Evolutionary conservation across 1,140 invertebrate genomes (phyloP).

Genomic region (Sesamia nonagrioides): DNA sequence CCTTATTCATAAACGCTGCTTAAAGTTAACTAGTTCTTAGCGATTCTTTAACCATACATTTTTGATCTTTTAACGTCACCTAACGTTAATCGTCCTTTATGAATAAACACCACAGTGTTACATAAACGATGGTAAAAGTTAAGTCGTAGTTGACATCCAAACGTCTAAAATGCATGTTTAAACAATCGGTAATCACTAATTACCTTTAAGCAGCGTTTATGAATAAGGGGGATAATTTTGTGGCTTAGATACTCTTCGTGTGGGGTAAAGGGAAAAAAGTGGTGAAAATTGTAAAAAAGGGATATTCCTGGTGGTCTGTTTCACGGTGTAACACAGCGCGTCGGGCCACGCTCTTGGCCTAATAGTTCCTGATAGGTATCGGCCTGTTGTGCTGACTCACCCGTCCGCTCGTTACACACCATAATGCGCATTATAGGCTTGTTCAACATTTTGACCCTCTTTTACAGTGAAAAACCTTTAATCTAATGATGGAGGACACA

Average conservation of each 20-base stretch:
- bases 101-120: too few species aligned
- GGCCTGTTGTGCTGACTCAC: conserved; percentile 72
- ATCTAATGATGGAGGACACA: conserved; percentile 43
- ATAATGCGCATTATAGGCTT: conserved; percentile 47
- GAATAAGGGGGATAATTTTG: too few species aligned
- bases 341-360: conserved; percentile 74
- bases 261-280: conserved; percentile 70
- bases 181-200: too few species aligned
- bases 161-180: too few species aligned
- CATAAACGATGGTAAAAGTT: too few species aligned
- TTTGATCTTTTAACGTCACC: too few species aligned
- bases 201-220: too few species aligned
- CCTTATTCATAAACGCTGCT: too few species aligned
- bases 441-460: conserved; percentile 44
- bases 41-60: too few species aligned
- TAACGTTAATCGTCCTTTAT: too few species aligned
- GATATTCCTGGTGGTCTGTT: conserved; percentile 79
- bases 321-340: conserved; percentile 80
- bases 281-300: conserved; percentile 71
- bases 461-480: conserved; percentile 41
- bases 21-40: too few species aligned
- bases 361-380: conserved; percentile 78
- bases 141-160: too few species aligned
- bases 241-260: conserved; percentile 65
- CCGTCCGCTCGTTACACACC: conserved; percentile 65